phyloP scores from a whole-genome alignment of 2,797 vertebrate species.

The Microchirus variegatus region DNA sequence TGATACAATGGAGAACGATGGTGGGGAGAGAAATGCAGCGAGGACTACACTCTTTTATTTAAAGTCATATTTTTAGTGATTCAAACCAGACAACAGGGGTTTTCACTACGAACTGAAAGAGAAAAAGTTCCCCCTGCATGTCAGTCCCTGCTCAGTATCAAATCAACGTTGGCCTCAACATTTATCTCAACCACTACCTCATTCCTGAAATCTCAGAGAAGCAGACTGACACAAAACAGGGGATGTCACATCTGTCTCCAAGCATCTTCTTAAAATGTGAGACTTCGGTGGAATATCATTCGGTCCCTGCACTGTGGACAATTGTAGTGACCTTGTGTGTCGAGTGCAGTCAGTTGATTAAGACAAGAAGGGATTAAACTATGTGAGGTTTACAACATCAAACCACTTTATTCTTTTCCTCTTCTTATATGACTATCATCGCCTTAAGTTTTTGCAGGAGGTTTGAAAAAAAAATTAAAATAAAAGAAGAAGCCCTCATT shows the following conservation, averaged over 20 bases:
- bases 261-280: constrained; percentile 25
- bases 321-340: constrained; percentile 11
- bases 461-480: too few species aligned
- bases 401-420: neutral
- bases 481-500: constrained; percentile 10
- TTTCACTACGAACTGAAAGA: constrained; percentile 24
- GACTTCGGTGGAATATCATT: constrained; percentile 20
- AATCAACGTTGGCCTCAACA: constrained; percentile 30
- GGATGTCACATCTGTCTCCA: constrained; percentile 39
- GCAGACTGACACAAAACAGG: constrained; percentile 55
- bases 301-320: neutral
- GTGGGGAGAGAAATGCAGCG: constrained; percentile 9
- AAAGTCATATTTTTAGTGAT: constrained; percentile 36
- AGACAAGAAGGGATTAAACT: constrained; percentile 5
- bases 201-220: constrained; percentile 44
- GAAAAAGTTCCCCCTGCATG: constrained; percentile 15
- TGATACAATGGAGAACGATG: constrained; percentile 37
- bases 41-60: constrained; percentile 20
- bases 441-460: too few species aligned
- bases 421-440: constrained; percentile 2
- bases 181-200: constrained; percentile 34
- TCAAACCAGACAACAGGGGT: constrained; percentile 46
- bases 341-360: constrained; percentile 36
- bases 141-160: constrained; percentile 58
- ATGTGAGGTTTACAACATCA: too few species aligned